These are phyloP conservation scores for Podotricha telesiphe DNA, from an alignment of 2,888 invertebrate genomes.

Conservation along the genomic window DNA sequence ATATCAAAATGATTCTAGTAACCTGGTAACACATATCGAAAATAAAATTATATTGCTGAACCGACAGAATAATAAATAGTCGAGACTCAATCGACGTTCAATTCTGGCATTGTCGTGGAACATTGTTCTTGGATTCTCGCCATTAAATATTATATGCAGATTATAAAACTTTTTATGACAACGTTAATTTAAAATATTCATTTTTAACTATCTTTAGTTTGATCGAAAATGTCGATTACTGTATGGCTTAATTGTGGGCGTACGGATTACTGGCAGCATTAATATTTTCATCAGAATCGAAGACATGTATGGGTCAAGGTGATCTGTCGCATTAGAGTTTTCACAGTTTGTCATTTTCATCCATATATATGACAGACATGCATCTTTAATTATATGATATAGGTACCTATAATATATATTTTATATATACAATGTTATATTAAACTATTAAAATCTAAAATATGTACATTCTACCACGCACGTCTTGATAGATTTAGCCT, in stretches of 20 bases:
- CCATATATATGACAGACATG: too few species aligned
- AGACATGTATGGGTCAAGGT: too few species aligned
- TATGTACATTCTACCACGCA: background rate
- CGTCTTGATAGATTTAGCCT: background rate
- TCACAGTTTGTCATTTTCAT: too few species aligned
- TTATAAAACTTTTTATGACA: conserved; percentile 6
- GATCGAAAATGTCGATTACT: background rate
- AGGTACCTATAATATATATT: background rate
- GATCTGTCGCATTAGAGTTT: too few species aligned
- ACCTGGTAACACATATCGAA: conserved; percentile 31
- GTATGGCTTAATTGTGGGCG: background rate
- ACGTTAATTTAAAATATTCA: conserved; percentile 1
- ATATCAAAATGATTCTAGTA: background rate
- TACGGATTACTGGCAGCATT: too few species aligned
- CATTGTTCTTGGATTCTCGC: conserved; percentile 40
- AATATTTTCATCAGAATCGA: background rate
- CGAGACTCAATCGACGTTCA: conserved; percentile 35
- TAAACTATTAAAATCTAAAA: background rate
- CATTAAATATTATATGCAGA: conserved; percentile 31
- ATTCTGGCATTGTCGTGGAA: conserved; percentile 37
- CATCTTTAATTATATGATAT: too few species aligned
- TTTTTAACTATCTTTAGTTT: background rate
- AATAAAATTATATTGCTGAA: conserved; percentile 36
- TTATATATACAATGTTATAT: background rate
- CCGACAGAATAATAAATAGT: conserved; percentile 37